Evolutionary conservation across 2,888 invertebrate species (phyloP).

Genomic region (Mycogona germanica): DNA sequence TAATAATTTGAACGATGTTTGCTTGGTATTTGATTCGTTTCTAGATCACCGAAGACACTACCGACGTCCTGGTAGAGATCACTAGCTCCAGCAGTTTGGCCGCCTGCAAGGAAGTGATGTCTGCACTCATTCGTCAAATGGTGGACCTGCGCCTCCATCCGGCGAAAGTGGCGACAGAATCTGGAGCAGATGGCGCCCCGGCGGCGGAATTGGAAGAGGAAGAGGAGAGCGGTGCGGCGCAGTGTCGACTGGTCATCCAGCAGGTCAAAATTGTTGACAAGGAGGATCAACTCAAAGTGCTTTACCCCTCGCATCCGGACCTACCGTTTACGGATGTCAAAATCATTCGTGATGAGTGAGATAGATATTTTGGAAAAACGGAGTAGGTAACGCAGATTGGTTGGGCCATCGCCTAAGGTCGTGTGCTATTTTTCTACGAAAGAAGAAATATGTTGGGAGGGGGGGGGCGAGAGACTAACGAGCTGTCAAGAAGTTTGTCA

Average conservation of each 20-base stretch:
- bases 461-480: too few species aligned
- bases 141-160: slow-evolving; percentile 41
- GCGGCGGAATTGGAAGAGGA: slow-evolving; percentile 26
- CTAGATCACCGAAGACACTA: slow-evolving; percentile 53
- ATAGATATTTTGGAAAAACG: too few species aligned
- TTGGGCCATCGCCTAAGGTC: too few species aligned
- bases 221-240: slow-evolving; percentile 28
- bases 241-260: slow-evolving; percentile 39
- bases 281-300: slow-evolving; percentile 55
- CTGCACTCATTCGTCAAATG: slow-evolving; percentile 51
- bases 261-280: slow-evolving; percentile 58
- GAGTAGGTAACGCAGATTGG: too few species aligned
- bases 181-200: too few species aligned
- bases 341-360: background rate
- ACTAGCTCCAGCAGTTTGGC: slow-evolving; percentile 54
- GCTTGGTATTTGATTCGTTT: slow-evolving; percentile 25
- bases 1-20: background rate
- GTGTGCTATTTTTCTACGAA: too few species aligned
- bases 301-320: slow-evolving; percentile 67
- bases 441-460: too few species aligned
- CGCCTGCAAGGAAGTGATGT: slow-evolving; percentile 51
- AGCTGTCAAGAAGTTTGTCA: too few species aligned
- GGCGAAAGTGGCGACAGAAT: slow-evolving; percentile 30
- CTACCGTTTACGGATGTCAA: slow-evolving; percentile 40
- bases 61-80: slow-evolving; percentile 58